phyloP scores from a whole-genome alignment of 2,888 invertebrate species.

The Pyrochroa serraticornis region DNA sequence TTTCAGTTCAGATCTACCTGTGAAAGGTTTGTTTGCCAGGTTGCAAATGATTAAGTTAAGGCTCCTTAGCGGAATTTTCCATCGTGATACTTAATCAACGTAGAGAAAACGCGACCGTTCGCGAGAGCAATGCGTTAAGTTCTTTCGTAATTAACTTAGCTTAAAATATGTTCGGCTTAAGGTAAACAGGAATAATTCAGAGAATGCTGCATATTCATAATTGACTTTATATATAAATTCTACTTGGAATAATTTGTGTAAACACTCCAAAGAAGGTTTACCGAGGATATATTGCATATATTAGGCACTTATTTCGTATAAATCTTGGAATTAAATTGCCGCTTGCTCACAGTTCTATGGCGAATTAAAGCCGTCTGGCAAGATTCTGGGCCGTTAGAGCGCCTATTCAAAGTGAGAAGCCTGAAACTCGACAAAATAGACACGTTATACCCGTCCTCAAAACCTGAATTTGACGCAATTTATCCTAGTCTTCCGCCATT shows the following conservation, averaged over 20 bases:
- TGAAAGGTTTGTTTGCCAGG: too few relatives aligned
- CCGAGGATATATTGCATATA: slow-evolving; percentile 24
- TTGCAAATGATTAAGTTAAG: too few relatives aligned
- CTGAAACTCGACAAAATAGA: too few relatives aligned
- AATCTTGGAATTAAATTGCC: slow-evolving; percentile 23
- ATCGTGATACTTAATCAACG: too few relatives aligned
- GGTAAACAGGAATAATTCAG: slow-evolving; percentile 43
- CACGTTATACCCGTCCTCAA: too few relatives aligned
- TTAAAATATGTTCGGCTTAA: slow-evolving; percentile 43
- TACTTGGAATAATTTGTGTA: slow-evolving; percentile 38
- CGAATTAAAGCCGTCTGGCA: slow-evolving; percentile 19
- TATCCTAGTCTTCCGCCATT: too few relatives aligned
- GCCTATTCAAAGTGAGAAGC: too few relatives aligned
- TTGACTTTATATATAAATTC: slow-evolving; percentile 41
- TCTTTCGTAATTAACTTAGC: slow-evolving; percentile 43
- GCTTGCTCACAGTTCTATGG: slow-evolving; percentile 11
- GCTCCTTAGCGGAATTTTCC: too few relatives aligned
- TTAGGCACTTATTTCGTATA: slow-evolving; percentile 25
- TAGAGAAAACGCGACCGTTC: background rate
- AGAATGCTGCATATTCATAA: slow-evolving; percentile 43
- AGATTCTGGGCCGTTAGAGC: slow-evolving; percentile 1
- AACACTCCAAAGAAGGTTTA: slow-evolving; percentile 34
- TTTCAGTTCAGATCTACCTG: too few relatives aligned
- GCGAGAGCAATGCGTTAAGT: slow-evolving; percentile 21
- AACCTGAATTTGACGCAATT: too few relatives aligned